Base-by-base conservation (phyloP, 2,888 invertebrate species). In the Polymixis flavicincta region DNA sequence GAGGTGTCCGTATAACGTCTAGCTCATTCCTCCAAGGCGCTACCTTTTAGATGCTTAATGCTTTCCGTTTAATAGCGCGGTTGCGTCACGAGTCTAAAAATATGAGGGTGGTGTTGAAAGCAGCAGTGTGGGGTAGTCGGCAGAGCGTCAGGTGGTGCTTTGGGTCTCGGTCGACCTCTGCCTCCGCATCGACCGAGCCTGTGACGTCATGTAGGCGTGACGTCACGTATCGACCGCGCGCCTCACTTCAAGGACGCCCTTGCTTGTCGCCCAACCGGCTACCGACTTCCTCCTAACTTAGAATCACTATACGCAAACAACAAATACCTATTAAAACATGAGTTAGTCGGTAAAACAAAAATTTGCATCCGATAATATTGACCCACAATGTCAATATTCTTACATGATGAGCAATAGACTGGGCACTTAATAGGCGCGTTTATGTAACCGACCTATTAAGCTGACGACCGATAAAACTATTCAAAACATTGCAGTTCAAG, bases 61-160 rank as follows among this genome's bases (percentile, higher is more conserved):
- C 87, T 91, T 90, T 91, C 90, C 88, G 90, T 87, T 89, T 88
- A 88, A 91, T 91, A 91, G 89, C 91, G 88, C 85, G 89, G 90
- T 95, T 93, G 94, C 96, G 95, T 96, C 96, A 96, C 90, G 78
- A 80, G 87, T 93, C 95, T 95, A 96, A 94, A 96, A 94, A 95
- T 96, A 95, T 86, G 85, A 90, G 92, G 95, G 94, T 92, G 93
- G 93, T 89, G 86, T 85, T 77, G 54, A 85, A 88, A 89, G 81
- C 88, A 89, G 89, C 87, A 86, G 88, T 85, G 76, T 86, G 92
- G 85, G 93, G 93, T 93, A 92, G 92, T 85, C 55, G 90, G 83
- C 85, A 88, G 88, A 89, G 85, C 88, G 83, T 86, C 90, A 89
- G 90, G 89, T 85, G 89, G 88, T 66, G 84, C 79, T 81, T 74